A percentile compares a stretch with the other conserved stretches of the same genome.
Evolutionary conservation across 2,113 vertebrate species (phyloP).

Genomic region (Megalops atlanticus): DNA sequence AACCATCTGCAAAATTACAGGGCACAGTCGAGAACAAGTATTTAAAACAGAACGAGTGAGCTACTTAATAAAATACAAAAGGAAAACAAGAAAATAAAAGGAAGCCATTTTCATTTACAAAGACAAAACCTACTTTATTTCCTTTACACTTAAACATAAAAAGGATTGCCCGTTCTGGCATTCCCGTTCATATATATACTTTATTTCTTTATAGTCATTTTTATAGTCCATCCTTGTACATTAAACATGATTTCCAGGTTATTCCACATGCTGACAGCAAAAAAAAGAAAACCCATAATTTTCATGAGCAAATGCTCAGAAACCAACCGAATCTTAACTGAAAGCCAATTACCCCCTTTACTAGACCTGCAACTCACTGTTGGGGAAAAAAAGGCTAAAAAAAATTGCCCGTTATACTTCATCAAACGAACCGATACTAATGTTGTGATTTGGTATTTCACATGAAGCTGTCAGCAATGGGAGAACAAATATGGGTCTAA

Average conservation of each 20-base stretch:
- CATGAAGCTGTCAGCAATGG: neutral
- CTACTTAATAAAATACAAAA: constrained; percentile 28
- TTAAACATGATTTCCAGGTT: neutral
- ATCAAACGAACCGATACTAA: neutral
- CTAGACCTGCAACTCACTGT: neutral
- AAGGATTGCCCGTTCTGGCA: constrained; percentile 12
- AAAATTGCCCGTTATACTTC: neutral
- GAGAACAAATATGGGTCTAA: neutral
- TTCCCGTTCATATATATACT: constrained; percentile 19
- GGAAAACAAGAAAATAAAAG: constrained; percentile 24
- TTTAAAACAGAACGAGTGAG: constrained; percentile 10
- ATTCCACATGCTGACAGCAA: neutral
- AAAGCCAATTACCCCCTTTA: neutral
- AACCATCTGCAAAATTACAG: constrained; percentile 19
- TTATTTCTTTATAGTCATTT: neutral
- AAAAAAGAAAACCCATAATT: neutral
- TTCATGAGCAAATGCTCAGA: neutral
- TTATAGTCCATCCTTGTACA: neutral
- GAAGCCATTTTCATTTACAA: constrained; percentile 23
- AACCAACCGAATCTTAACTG: neutral
- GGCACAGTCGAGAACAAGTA: constrained; percentile 13
- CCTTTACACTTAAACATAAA: constrained; percentile 26
- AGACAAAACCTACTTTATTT: constrained; percentile 25
- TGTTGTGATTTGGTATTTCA: constrained; percentile 5
- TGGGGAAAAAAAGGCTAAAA: neutral